These are phyloP conservation scores for Rhynchomys soricoides DNA, from an alignment of 2,113 vertebrate genomes.

Conservation along the genomic window DNA sequence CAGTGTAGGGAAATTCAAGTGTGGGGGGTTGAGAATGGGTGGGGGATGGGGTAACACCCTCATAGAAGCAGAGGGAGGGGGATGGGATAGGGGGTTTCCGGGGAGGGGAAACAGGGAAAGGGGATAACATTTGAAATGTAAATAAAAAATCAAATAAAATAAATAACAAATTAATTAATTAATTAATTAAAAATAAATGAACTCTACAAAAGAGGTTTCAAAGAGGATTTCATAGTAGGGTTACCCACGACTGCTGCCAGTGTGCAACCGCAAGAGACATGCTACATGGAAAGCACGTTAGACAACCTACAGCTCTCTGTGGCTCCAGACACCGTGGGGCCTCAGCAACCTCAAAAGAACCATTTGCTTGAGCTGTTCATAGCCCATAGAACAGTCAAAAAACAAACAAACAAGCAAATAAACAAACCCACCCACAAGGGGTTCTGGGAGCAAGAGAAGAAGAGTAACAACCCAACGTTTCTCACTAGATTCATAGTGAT, in stretches of 20 bases:
- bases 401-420: no score
- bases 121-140: no score
- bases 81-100: no score
- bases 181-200: no score
- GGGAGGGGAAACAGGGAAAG: no score
- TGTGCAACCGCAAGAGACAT: neutral
- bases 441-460: neutral
- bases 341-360: neutral
- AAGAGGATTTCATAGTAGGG: neutral
- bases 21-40: no score
- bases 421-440: fast-evolving
- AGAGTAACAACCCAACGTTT: neutral
- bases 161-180: no score
- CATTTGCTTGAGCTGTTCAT: no score
- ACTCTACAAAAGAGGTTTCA: neutral
- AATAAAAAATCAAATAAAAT: no score
- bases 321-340: neutral
- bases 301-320: neutral
- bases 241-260: neutral
- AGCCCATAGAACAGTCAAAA: neutral
- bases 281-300: neutral
- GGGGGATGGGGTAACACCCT: no score
- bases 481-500: neutral
- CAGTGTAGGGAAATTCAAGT: no score
- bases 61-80: no score